Evolutionary conservation across 1,140 invertebrate genomes (phyloP).

Genomic region (Papilio polyxenes): DNA sequence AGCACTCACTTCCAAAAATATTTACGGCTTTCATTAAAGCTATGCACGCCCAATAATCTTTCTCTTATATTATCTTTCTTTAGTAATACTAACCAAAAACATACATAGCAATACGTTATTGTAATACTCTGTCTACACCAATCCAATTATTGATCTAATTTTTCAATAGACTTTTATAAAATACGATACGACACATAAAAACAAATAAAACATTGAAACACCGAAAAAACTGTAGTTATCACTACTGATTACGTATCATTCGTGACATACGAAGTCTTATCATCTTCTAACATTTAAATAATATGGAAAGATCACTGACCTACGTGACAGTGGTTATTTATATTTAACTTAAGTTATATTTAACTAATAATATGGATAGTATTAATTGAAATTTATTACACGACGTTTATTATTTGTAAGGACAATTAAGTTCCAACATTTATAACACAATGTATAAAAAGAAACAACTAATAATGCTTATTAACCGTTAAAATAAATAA

Average conservation of each 20-base stretch:
- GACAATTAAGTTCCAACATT: not conserved
- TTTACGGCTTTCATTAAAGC: too few relatives aligned
- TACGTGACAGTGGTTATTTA: constrained; percentile 27
- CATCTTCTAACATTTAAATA: constrained; percentile 32
- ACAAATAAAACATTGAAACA: constrained; percentile 2
- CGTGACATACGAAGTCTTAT: constrained; percentile 26
- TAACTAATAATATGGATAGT: not conserved
- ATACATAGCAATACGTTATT: not conserved
- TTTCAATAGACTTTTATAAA: not conserved
- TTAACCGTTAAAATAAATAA: not conserved
- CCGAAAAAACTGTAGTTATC: not conserved
- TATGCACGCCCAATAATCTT: too few relatives aligned
- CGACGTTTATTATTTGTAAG: not conserved
- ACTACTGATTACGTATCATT: constrained; percentile 25
- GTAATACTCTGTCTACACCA: not conserved
- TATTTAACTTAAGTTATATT: constrained; percentile 10
- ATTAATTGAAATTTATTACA: constrained; percentile 18
- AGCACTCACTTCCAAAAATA: too few relatives aligned
- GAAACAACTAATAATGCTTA: too few relatives aligned
- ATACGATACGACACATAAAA: not conserved
- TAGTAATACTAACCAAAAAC: too few relatives aligned
- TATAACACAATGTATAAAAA: not conserved
- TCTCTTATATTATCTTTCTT: too few relatives aligned
- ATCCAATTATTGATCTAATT: not conserved
- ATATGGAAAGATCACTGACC: constrained; percentile 69